phyloP scores from a whole-genome alignment of 2,888 invertebrate genomes.

The Eledona agricola region DNA sequence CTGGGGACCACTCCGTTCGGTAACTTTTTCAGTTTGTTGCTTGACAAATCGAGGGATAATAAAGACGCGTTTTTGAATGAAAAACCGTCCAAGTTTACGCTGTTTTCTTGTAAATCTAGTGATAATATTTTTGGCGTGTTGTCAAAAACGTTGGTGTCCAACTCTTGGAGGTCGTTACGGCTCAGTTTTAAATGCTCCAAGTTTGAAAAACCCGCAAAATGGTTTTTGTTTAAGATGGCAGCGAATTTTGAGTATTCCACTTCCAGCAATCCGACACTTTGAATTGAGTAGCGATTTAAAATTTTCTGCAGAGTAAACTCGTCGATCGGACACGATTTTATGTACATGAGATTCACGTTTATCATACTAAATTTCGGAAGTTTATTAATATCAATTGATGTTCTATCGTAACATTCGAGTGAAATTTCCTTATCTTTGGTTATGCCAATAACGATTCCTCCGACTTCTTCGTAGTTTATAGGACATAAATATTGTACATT shows the following conservation, averaged over 20 bases:
- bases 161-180: neutral
- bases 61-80: neutral
- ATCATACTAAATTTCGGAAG: neutral
- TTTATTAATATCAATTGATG: neutral
- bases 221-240: neutral
- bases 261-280: neutral
- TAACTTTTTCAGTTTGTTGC: too few relatives aligned
- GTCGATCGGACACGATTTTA: neutral
- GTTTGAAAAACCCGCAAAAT: neutral
- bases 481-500: neutral
- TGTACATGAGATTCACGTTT: neutral
- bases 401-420: neutral
- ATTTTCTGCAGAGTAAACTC: neutral
- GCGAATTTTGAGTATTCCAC: neutral
- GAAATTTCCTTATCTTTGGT: neutral
- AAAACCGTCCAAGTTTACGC: neutral
- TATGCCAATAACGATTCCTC: neutral
- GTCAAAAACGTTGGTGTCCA: neutral
- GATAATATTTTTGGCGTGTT: neutral
- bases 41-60: neutral
- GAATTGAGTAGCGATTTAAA: neutral
- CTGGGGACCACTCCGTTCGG: too few relatives aligned
- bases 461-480: neutral
- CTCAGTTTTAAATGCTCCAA: conserved; percentile 6
- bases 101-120: neutral